Evolutionary conservation across 2,113 vertebrate species (phyloP).

Genomic region (Sciurus niger): DNA sequence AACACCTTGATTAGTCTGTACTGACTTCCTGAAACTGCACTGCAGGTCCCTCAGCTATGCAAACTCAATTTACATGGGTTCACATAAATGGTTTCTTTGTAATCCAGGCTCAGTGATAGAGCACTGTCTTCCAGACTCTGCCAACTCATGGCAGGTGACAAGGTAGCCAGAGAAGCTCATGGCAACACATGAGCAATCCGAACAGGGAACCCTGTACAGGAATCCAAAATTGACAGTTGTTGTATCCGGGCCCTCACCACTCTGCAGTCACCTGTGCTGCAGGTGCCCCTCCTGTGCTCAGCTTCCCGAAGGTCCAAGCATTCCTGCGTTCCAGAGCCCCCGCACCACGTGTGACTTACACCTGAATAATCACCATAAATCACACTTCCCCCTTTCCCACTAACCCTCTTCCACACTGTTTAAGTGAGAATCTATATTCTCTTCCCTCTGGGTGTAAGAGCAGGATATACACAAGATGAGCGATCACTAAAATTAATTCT

Average conservation of each 20-base stretch:
- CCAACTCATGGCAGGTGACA: too few relatives aligned
- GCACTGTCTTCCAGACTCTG: neutral
- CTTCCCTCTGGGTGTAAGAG: neutral
- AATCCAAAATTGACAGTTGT: neutral
- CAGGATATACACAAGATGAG: neutral
- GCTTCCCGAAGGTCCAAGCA: neutral
- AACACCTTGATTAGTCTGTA: neutral
- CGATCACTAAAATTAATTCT: neutral
- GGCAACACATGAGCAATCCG: neutral
- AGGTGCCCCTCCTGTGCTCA: neutral
- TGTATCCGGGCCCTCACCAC: neutral
- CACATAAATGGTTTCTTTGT: neutral
- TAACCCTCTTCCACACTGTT: neutral
- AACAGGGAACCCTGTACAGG: neutral
- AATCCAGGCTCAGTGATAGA: neutral
- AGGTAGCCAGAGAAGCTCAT: neutral
- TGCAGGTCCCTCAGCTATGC: neutral
- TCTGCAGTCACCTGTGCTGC: neutral
- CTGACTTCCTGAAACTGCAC: neutral
- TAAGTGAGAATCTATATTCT: constrained; percentile 20
- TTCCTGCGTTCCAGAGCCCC: neutral
- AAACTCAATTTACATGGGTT: neutral
- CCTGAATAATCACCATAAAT: neutral
- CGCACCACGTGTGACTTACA: neutral
- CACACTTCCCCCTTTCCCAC: too few relatives aligned